These are phyloP conservation scores for Micoletzkya japonica DNA, from an alignment of 2,888 invertebrate species.

Conservation along the genomic window DNA sequence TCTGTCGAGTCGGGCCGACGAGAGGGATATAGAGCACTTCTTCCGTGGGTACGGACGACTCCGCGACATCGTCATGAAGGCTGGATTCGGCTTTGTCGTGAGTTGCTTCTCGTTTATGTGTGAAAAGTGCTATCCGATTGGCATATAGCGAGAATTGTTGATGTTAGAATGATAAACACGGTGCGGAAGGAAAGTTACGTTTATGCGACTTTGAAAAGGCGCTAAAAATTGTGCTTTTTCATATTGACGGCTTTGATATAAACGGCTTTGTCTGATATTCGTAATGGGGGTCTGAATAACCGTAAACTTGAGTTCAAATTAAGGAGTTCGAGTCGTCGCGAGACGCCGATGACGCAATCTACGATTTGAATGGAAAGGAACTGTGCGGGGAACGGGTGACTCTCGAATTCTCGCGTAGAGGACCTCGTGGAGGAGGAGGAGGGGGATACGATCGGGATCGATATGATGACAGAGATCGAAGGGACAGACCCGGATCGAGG, in stretches of 20 bases:
- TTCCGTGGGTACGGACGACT: conserved; percentile 92
- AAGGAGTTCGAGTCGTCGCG: conserved; percentile 69
- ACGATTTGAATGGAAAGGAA: conserved; percentile 69
- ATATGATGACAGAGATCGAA: too few species aligned
- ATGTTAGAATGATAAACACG: too few species aligned
- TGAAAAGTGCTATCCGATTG: too few species aligned
- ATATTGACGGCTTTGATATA: too few species aligned
- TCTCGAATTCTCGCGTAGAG: conserved; percentile 55
- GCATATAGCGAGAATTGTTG: too few species aligned
- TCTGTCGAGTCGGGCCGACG: conserved; percentile 78
- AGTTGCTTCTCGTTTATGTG: too few species aligned
- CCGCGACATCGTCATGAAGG: conserved; percentile 90
- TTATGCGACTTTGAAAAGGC: too few species aligned
- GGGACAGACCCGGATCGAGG: not conserved
- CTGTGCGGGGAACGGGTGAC: conserved; percentile 66
- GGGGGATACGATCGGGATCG: not conserved
- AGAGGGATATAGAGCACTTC: conserved; percentile 91
- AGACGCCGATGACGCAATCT: conserved; percentile 69
- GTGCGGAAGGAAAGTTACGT: too few species aligned
- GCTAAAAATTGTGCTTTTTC: too few species aligned
- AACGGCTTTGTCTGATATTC: too few species aligned
- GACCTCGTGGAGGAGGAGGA: conserved; percentile 32
- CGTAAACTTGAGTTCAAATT: too few species aligned
- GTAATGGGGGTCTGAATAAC: too few species aligned
- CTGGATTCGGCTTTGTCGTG: conserved; percentile 97